Conservation (phyloP, 2,888 invertebrate genomes). For the Clitarchus hookeri region DNA sequence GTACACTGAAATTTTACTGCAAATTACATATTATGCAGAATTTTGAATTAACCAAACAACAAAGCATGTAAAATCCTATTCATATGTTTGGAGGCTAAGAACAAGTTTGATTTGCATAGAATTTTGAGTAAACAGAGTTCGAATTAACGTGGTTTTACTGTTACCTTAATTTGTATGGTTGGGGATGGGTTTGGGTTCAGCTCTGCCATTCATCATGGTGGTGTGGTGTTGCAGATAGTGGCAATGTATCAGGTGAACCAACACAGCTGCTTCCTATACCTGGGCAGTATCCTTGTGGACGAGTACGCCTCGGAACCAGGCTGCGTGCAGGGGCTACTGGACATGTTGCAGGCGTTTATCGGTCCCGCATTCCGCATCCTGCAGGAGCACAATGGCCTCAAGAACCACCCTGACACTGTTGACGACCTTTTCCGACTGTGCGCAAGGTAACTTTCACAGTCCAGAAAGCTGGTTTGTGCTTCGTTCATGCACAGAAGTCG, state of each 20-base stretch:
- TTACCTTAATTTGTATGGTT: not conserved
- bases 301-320: slow-evolving; percentile 75
- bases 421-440: slow-evolving; percentile 94
- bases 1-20: too few relatives aligned
- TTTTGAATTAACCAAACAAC: too few relatives aligned
- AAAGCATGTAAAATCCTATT: too few relatives aligned
- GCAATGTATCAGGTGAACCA: slow-evolving; percentile 74
- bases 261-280: slow-evolving; percentile 90
- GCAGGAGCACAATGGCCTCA: slow-evolving; percentile 76
- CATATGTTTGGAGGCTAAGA: too few relatives aligned
- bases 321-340: slow-evolving; percentile 78
- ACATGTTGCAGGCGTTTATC: slow-evolving; percentile 84
- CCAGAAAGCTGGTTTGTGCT: too few relatives aligned
- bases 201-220: not conserved
- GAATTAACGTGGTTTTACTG: not conserved
- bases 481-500: too few relatives aligned
- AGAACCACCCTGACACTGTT: slow-evolving; percentile 95
- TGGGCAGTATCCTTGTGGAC: slow-evolving; percentile 88
- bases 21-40: too few relatives aligned
- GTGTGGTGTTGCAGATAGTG: slow-evolving; percentile 61
- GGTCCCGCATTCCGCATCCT: slow-evolving; percentile 80
- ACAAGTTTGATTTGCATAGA: too few relatives aligned
- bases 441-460: slow-evolving; percentile 57
- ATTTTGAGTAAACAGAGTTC: too few relatives aligned
- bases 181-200: not conserved